phyloP scores from a whole-genome alignment of 2,888 invertebrate species.

The Liopterus haemorrhoidalis region DNA sequence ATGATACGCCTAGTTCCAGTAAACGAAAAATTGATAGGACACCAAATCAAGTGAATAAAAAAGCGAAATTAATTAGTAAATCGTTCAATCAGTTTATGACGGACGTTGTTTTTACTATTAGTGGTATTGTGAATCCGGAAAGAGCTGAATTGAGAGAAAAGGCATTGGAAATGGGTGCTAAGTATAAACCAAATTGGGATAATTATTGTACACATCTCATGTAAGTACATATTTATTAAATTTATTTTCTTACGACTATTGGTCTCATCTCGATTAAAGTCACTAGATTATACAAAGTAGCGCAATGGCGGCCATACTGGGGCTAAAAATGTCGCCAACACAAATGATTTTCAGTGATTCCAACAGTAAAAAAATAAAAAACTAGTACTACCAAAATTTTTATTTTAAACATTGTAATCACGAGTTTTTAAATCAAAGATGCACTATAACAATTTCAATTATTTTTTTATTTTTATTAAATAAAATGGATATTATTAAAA shows the following conservation, averaged over 20 bases:
- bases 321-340: too few species aligned
- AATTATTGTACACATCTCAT: conserved; percentile 74
- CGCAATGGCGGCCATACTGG: too few species aligned
- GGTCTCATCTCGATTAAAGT: background rate
- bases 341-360: too few species aligned
- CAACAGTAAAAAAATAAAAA: too few species aligned
- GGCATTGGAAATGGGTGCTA: conserved; percentile 73
- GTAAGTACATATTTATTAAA: conserved; percentile 49
- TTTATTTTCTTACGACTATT: background rate
- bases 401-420: too few species aligned
- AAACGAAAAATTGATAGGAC: conserved; percentile 22
- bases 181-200: conserved; percentile 71
- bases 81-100: conserved; percentile 57
- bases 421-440: too few species aligned
- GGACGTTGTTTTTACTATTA: conserved; percentile 71
- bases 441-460: conserved; percentile 1
- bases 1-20: conserved; percentile 2
- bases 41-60: conserved; percentile 20
- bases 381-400: too few species aligned
- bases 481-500: too few species aligned
- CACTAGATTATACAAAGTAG: too few species aligned
- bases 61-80: conserved; percentile 35
- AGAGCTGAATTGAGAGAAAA: conserved; percentile 61
- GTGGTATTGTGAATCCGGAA: conserved; percentile 81
- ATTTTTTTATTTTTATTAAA: conserved; percentile 2